Evolutionary conservation across 2,113 vertebrate genomes (phyloP).

Genomic region (Oreochromis tanganicae): DNA sequence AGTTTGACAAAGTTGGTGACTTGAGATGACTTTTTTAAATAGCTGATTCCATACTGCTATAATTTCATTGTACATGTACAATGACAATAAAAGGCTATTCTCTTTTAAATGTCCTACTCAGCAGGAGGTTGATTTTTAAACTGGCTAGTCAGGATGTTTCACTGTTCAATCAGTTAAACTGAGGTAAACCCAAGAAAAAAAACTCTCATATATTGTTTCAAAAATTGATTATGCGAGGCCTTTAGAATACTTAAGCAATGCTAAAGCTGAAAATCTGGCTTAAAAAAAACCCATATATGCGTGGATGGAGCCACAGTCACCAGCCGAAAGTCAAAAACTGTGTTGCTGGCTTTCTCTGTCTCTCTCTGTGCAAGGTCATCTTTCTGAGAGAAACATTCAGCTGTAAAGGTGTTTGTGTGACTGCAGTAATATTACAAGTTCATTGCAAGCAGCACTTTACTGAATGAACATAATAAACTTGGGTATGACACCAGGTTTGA

Average conservation of each 20-base stretch:
- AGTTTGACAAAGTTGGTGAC: background rate
- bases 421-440: background rate
- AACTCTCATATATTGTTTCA: background rate
- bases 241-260: background rate
- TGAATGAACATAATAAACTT: background rate
- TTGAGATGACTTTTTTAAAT: background rate
- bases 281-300: background rate
- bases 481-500: background rate
- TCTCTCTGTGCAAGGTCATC: background rate
- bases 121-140: background rate
- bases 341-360: background rate
- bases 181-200: background rate
- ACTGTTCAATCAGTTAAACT: background rate
- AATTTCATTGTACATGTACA: background rate
- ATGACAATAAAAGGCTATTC: background rate
- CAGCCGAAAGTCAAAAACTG: background rate
- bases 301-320: background rate
- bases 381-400: background rate
- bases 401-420: background rate
- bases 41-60: background rate
- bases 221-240: background rate
- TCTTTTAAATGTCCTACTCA: background rate
- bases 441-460: background rate
- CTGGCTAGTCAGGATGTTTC: background rate
- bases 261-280: background rate